phyloP scores from a whole-genome alignment of 2,113 vertebrate species.

The Hylia prasina region DNA sequence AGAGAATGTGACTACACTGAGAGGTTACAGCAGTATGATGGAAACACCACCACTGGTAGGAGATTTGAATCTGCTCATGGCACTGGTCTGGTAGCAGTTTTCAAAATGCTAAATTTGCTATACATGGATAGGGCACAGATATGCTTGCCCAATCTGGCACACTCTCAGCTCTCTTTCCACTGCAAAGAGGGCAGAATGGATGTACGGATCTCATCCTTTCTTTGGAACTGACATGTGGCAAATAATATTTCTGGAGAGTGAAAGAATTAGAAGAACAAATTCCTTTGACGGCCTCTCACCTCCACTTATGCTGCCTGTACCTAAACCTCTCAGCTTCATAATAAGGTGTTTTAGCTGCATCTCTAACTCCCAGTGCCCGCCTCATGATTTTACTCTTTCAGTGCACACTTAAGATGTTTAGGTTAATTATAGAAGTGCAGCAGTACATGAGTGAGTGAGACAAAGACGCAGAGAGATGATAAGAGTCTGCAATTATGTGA shows the following conservation, averaged over 20 bases:
- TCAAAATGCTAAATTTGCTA: background rate
- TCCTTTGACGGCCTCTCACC: background rate
- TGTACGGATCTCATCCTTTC: background rate
- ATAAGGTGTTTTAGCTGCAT: background rate
- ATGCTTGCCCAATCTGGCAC: background rate
- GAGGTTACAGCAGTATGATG: background rate
- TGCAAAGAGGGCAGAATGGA: background rate
- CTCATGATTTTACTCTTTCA: background rate
- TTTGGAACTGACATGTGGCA: background rate
- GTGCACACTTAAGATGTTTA: background rate
- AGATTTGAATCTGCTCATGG: background rate
- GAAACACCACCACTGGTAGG: background rate
- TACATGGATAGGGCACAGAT: background rate
- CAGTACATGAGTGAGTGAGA: background rate
- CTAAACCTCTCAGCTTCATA: background rate
- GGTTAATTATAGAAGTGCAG: constrained; percentile 49
- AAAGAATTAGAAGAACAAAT: background rate
- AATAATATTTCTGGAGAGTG: background rate
- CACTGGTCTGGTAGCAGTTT: background rate
- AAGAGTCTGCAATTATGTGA: background rate
- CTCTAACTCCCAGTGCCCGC: background rate
- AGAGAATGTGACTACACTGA: background rate
- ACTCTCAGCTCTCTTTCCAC: background rate
- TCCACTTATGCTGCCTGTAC: rapidly evolving
- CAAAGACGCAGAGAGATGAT: background rate